Evolutionary conservation across 2,797 vertebrate genomes (phyloP).

Genomic region (Apogon talboti): DNA sequence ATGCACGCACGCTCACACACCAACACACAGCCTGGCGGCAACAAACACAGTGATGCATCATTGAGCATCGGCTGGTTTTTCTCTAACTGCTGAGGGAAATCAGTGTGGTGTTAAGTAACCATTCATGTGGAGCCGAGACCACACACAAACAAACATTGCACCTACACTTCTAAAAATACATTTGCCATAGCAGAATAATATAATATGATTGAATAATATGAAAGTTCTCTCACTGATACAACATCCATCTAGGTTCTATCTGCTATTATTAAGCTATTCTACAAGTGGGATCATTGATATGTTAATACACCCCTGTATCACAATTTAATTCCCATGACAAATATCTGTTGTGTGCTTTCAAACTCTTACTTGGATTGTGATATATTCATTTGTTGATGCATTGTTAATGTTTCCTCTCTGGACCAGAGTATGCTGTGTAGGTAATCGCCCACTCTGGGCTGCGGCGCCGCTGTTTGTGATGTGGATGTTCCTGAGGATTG

Average conservation of each 20-base stretch:
- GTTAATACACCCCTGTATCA: slow-evolving; percentile 51
- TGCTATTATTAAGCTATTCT: slow-evolving; percentile 23
- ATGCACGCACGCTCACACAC: slow-evolving; percentile 33
- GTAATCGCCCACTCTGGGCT: slow-evolving; percentile 74
- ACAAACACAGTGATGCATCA: slow-evolving; percentile 73
- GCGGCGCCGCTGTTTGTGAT: slow-evolving; percentile 64
- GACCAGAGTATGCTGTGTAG: slow-evolving; percentile 58
- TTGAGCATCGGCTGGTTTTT: slow-evolving; percentile 76
- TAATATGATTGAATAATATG: slow-evolving; percentile 48
- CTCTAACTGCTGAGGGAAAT: slow-evolving; percentile 77
- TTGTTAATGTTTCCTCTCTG: slow-evolving; percentile 70
- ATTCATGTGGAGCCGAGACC: slow-evolving; percentile 77
- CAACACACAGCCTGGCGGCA: slow-evolving; percentile 59
- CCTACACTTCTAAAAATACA: slow-evolving; percentile 64
- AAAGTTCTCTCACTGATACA: slow-evolving; percentile 42
- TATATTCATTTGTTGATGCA: slow-evolving; percentile 73
- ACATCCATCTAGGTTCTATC: slow-evolving; percentile 27
- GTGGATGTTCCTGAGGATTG: slow-evolving; percentile 72
- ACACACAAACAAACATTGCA: slow-evolving; percentile 71
- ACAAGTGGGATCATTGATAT: slow-evolving; percentile 45
- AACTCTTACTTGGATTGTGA: slow-evolving; percentile 58
- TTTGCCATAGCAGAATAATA: slow-evolving; percentile 31
- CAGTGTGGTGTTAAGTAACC: slow-evolving; percentile 79
- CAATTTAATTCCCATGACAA: slow-evolving; percentile 66
- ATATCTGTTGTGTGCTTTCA: slow-evolving; percentile 57